A percentile compares a stretch with the other conserved stretches of the same genome.
Conservation (phyloP, 2,113 vertebrate genomes). For the Macquaria australasica region DNA sequence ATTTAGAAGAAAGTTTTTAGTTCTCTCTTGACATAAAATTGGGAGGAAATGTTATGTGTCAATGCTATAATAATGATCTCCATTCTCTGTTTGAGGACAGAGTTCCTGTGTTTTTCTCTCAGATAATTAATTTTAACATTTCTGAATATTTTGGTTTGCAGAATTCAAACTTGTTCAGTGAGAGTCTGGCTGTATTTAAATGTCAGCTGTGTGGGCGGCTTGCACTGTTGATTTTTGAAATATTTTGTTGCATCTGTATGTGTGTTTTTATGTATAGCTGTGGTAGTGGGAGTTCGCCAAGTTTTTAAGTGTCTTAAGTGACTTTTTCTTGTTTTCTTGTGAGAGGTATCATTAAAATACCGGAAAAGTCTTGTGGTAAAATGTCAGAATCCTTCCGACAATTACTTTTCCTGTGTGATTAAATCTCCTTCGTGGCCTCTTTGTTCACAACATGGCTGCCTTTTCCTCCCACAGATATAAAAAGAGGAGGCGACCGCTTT, state of each 20-base stretch:
- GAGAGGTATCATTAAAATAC: conserved; percentile 37
- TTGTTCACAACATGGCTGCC: background rate
- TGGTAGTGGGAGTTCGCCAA: conserved; percentile 22
- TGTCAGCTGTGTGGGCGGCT: conserved; percentile 46
- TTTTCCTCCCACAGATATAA: conserved; percentile 22
- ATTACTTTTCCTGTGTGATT: conserved; percentile 21
- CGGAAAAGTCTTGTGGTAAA: conserved; percentile 24
- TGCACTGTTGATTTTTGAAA: background rate
- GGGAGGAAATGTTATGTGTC: background rate
- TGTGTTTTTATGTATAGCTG: conserved; percentile 7
- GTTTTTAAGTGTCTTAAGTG: conserved; percentile 2
- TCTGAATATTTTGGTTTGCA: conserved; percentile 14
- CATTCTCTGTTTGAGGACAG: conserved; percentile 3
- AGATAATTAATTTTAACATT: conserved; percentile 16
- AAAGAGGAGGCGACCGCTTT: background rate
- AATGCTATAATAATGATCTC: conserved; percentile 14
- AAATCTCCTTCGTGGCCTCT: conserved; percentile 8
- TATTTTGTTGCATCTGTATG: background rate
- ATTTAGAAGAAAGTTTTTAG: background rate
- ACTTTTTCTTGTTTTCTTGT: conserved; percentile 5
- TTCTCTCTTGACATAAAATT: background rate
- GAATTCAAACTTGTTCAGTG: background rate
- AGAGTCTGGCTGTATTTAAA: conserved; percentile 40
- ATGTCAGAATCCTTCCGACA: conserved; percentile 46
- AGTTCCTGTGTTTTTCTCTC: background rate